Percentiles rank a stretch among this genome's conserved stretches.
Conservation (phyloP, 1,140 invertebrate species). For the Platorchestia sp. region DNA sequence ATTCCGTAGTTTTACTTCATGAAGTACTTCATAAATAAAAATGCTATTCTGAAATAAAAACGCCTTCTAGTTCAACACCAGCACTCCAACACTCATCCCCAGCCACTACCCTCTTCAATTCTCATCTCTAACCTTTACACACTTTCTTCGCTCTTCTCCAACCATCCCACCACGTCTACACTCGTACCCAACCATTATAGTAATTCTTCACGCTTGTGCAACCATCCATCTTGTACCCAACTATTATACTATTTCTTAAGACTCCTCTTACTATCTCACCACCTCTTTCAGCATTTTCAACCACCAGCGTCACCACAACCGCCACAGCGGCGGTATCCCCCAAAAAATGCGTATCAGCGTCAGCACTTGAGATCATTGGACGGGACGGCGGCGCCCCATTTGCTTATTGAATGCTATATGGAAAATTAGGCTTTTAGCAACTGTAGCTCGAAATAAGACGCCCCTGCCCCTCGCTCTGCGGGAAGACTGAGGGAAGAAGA, state of each 20-base stretch:
- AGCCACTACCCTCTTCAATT: neutral
- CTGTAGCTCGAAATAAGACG: neutral
- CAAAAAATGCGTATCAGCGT: neutral
- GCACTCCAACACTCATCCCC: neutral
- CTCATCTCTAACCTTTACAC: neutral
- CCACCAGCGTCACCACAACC: neutral
- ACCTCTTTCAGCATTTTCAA: too few species aligned
- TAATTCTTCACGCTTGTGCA: neutral
- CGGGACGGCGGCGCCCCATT: neutral
- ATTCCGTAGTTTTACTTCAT: too few species aligned
- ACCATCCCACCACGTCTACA: neutral
- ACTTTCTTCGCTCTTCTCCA: neutral
- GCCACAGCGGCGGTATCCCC: neutral
- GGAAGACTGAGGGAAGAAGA: neutral
- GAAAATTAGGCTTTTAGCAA: slow-evolving; percentile 41
- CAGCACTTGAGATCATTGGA: slow-evolving; percentile 41
- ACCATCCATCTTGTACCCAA: neutral
- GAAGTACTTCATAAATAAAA: too few species aligned
- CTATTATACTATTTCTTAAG: too few species aligned
- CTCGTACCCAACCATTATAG: neutral
- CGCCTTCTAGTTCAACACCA: too few species aligned
- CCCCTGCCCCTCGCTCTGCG: neutral
- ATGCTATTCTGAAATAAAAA: too few species aligned
- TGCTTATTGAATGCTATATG: slow-evolving; percentile 49
- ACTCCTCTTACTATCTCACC: too few species aligned